Base-by-base conservation (phyloP, 2,888 invertebrate species). In the Macropis europaea region DNA sequence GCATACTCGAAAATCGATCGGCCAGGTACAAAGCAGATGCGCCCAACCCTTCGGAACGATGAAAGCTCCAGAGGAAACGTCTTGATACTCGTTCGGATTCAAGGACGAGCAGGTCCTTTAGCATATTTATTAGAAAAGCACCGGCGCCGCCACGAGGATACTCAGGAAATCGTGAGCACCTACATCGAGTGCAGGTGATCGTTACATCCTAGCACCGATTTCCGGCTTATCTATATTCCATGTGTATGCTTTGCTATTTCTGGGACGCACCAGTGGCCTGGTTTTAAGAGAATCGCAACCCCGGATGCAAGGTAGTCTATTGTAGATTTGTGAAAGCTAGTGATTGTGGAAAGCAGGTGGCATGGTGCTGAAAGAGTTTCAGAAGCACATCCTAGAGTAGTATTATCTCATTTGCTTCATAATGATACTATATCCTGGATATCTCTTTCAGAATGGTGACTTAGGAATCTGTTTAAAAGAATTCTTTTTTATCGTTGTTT, bases 11-110 rank as follows among this genome's bases (percentile, higher is more conserved):
- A 54, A 69, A 76, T 81, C 80, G 76, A 81, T 72, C 62, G 48
- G 13, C 63, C 81, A 81, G 81, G 81, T 78, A 81, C 64, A 42
- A 50, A 43, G 81, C 79, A 76, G 80, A 81, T 81, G 80, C 81
- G 56, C 40, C 54, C 6, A 57, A 75, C 69, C 75, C 54, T 62
- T 63, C 63, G 57, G 48, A 0, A 7, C 45, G 57, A 47, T 59
- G 52, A 72, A 61, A 68, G 54, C 45, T 38, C 32, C 32, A 43
- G 40, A 72, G 74, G 64, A 62, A 71, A 72, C 69, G 60, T 81
- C 73, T 76, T 81, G 71, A 81, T 76, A 73, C 68, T 26, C 30
- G 34, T 15, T 26, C 24, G 30, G 19, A 50, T 67, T 54, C 62
- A 38, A 57, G 24, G 13, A 30, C 30, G 38, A 48, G 59, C 67